These are phyloP conservation scores for Musca vetustissima DNA, from an alignment of 1,140 invertebrate species.

Conservation along the genomic window DNA sequence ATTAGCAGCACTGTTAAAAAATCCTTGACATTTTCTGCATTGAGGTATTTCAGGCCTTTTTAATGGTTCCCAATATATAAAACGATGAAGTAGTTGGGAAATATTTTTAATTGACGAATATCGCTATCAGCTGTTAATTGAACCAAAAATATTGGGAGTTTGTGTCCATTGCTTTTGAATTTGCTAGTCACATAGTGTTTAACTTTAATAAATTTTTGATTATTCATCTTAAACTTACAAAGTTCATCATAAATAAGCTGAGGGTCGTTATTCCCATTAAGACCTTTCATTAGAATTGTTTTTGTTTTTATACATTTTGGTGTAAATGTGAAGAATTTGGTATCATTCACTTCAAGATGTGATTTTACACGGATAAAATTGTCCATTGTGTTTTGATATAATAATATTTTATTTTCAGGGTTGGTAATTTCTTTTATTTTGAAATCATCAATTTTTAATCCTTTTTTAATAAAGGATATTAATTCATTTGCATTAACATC, in stretches of 20 bases:
- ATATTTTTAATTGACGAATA: not conserved
- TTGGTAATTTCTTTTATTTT: slow-evolving; percentile 4
- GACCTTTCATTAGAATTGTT: slow-evolving; percentile 2
- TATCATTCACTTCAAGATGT: not conserved
- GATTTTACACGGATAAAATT: not conserved
- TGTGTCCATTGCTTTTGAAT: no score
- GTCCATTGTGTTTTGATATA: not conserved
- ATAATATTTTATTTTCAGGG: not conserved
- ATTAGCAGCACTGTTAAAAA: slow-evolving; percentile 18
- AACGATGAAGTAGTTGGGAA: not conserved
- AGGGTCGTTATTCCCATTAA: not conserved
- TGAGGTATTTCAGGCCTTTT: not conserved
- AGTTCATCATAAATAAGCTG: slow-evolving; percentile 1
- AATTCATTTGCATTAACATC: not conserved
- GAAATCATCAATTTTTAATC: not conserved
- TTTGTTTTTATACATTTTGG: slow-evolving; percentile 9
- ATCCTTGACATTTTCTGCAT: slow-evolving; percentile 20
- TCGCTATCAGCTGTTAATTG: no score
- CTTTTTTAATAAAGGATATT: not conserved
- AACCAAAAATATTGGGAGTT: no score
- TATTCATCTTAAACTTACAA: not conserved
- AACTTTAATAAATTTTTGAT: slow-evolving; percentile 4
- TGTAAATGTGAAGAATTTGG: slow-evolving; percentile 15
- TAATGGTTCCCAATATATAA: not conserved
- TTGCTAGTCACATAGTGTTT: not conserved